Evolutionary conservation across 2,888 invertebrate genomes (phyloP).

Genomic region (Tridacna crocea): DNA sequence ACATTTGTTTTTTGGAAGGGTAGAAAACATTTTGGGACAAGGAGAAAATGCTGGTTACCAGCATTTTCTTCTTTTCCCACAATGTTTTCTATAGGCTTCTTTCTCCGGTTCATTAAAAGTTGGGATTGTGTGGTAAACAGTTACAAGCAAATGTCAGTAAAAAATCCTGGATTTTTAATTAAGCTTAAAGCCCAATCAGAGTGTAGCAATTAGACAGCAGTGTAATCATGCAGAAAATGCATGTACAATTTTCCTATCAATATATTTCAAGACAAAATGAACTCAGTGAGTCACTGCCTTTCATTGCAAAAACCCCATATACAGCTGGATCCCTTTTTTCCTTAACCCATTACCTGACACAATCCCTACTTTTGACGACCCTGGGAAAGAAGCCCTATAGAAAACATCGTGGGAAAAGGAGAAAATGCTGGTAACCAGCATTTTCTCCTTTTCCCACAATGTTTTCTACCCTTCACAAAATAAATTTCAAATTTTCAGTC

Average conservation of each 20-base stretch:
- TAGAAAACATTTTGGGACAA: too few relatives aligned
- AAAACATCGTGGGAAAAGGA: neutral
- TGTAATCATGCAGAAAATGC: slow-evolving; percentile 21
- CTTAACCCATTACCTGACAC: too few relatives aligned
- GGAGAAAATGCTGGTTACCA: too few relatives aligned
- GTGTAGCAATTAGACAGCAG: slow-evolving; percentile 18
- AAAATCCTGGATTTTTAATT: slow-evolving; percentile 24
- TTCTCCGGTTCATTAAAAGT: too few relatives aligned
- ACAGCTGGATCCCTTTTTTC: too few relatives aligned
- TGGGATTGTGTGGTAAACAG: too few relatives aligned
- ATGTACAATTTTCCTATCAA: slow-evolving; percentile 25
- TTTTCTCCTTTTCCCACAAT: neutral
- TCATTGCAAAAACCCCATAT: neutral
- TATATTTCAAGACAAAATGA: slow-evolving; percentile 4
- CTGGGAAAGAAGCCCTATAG: neutral
- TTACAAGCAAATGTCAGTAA: slow-evolving; percentile 14
- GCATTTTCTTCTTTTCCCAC: too few relatives aligned
- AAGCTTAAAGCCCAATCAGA: slow-evolving; percentile 12
- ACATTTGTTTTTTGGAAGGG: too few relatives aligned
- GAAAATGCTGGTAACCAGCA: neutral
- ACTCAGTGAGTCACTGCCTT: neutral
- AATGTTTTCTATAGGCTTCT: too few relatives aligned
- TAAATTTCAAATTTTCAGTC: too few relatives aligned
- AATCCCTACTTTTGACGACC: too few relatives aligned
- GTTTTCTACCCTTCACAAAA: neutral